Evolutionary conservation across 2,888 invertebrate species (phyloP), one percentile per base, ranked within the genome.

Genomic region (Sesia apiformis): DNA sequence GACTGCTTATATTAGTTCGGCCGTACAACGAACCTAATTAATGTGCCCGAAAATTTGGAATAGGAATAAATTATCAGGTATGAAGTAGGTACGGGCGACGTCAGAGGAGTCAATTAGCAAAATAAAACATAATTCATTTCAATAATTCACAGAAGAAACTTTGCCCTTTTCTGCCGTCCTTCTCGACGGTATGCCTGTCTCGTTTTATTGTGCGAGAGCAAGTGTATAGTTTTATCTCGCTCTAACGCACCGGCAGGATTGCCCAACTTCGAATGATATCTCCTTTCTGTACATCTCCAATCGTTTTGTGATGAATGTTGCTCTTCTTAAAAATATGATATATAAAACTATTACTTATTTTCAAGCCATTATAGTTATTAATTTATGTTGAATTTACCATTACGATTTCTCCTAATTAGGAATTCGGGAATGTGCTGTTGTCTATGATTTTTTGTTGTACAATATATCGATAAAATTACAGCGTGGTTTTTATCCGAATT

Each of bases 71-170:
- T 74, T 69, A 74, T 66, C 62, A 72, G 69, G 61, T 63, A 64
- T 58, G 56, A 60, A 61, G 57, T 60, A 59, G 55, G 60, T 56
- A 54, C 57, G 49, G 7, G 38, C 53, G 49, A 53, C 69, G 70
- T 73, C 74, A 76, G 38, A 53, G 49, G 54, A 70, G 70, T 73
- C 74, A 76, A 78, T 81, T 78, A 81, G 69, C 69, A 71, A 79
- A 78, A 79, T 78, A 76, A 78, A 76, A 78, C 70, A 77, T 76
- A 73, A 82, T 76, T 79, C 72, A 78, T 81, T 80, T 78, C 67
- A 76, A 82, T 80, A 78, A 78, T 81, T 81, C 66, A 69, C 68
- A 57, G 63, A 74, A 72, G 70, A 74, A 80, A 79, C 74, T 77
- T 80, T 74, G 70, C 65, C 70, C 67, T 72, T 70, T 69, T 65